A percentile compares a stretch with the other conserved stretches of the same genome.
Conservation (phyloP, 2,888 invertebrate genomes). For the Dilophus febrilis region DNA sequence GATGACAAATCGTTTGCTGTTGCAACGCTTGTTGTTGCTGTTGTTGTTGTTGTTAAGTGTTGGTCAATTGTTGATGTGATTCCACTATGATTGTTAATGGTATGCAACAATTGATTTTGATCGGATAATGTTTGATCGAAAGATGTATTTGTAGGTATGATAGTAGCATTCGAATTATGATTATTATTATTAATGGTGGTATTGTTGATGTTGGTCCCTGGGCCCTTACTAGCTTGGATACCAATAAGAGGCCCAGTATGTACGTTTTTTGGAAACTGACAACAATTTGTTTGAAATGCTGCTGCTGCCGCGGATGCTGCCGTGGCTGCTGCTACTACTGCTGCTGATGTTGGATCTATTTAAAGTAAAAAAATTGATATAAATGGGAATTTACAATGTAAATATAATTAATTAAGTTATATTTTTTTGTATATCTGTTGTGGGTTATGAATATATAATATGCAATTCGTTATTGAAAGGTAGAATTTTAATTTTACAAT, state of each 20-base stretch:
- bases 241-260: constrained; percentile 96
- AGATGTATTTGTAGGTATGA: no score
- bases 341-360: no score
- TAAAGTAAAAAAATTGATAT: no score
- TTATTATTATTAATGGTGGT: constrained; percentile 27
- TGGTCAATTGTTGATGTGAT: constrained; percentile 24
- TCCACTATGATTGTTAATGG: constrained; percentile 37
- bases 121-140: no score
- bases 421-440: no score
- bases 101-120: background rate
- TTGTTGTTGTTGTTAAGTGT: constrained; percentile 2
- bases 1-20: constrained; percentile 14
- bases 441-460: no score
- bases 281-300: constrained; percentile 46
- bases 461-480: no score
- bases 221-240: constrained; percentile 57
- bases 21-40: constrained; percentile 7
- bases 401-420: no score
- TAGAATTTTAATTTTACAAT: no score
- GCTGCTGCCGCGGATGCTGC: constrained; percentile 19
- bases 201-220: constrained; percentile 13
- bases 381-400: no score
- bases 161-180: no score
- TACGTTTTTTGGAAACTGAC: constrained; percentile 97
- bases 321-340: no score